These are phyloP conservation scores for Apotomis betuletana DNA, from an alignment of 2,888 invertebrate genomes.

Conservation along the genomic window DNA sequence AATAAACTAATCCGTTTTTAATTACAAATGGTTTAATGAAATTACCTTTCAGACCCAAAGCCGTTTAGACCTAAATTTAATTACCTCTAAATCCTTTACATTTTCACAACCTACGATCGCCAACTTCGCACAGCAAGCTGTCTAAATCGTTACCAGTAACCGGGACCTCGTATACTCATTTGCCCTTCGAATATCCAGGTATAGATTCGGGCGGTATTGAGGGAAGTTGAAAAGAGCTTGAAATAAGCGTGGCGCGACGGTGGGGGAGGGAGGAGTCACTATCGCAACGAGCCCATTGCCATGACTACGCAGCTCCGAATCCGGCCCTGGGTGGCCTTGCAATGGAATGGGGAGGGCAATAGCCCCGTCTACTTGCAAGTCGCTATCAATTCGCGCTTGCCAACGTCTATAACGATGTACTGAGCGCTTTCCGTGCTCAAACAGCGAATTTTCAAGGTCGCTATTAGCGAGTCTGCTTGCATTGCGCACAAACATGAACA, in stretches of 20 bases:
- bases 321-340: constrained; percentile 84
- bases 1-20: constrained; percentile 25
- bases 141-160: constrained; percentile 26
- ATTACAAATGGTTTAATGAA: constrained; percentile 29
- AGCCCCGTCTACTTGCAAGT: constrained; percentile 75
- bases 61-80: constrained; percentile 24
- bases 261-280: constrained; percentile 65
- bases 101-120: constrained; percentile 20
- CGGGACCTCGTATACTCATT: constrained; percentile 48
- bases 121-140: constrained; percentile 24
- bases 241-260: constrained; percentile 61
- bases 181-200: constrained; percentile 66
- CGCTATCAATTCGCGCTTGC: constrained; percentile 76
- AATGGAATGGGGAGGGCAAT: constrained; percentile 83
- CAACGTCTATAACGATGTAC: constrained; percentile 67
- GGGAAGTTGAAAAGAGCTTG: constrained; percentile 78
- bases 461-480: constrained; percentile 61
- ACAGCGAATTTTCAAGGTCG: constrained; percentile 65
- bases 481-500: constrained; percentile 58
- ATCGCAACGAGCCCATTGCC: constrained; percentile 77
- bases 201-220: constrained; percentile 75
- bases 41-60: constrained; percentile 6
- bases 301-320: constrained; percentile 73
- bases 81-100: constrained; percentile 32
- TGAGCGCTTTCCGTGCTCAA: constrained; percentile 45